Evolutionary conservation across 2,113 vertebrate genomes (phyloP).

Genomic region (Dipodomys ordii): DNA sequence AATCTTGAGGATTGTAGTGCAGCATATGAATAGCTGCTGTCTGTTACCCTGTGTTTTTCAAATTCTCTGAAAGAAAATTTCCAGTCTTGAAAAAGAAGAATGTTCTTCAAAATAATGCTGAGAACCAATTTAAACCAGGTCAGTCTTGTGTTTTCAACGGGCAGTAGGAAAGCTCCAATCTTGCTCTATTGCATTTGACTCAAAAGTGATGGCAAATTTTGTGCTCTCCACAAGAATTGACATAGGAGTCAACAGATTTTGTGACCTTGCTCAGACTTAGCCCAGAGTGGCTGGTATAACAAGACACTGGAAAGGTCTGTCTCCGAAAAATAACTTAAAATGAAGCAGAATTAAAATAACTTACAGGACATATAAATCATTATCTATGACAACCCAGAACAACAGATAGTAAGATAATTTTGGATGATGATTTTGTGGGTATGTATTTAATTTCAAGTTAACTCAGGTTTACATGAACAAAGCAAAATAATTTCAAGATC

Average conservation of each 20-base stretch:
- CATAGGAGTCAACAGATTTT: conserved; percentile 9
- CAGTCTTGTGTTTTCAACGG: conserved; percentile 47
- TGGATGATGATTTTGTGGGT: background rate
- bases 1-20: background rate
- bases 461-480: background rate
- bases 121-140: conserved; percentile 56
- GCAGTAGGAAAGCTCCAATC: conserved; percentile 59
- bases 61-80: conserved; percentile 44
- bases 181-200: conserved; percentile 61
- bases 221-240: conserved; percentile 36
- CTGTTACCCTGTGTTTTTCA: background rate
- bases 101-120: conserved; percentile 20
- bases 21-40: background rate
- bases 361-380: background rate
- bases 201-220: conserved; percentile 68
- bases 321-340: background rate
- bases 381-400: background rate
- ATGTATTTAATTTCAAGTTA: background rate
- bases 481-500: background rate
- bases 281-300: background rate
- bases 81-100: conserved; percentile 12
- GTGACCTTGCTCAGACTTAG: conserved; percentile 45
- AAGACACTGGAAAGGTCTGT: background rate
- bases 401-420: background rate
- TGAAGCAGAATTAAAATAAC: background rate